These are phyloP conservation scores for Rhizoglyphus robini DNA, from an alignment of 1,140 invertebrate species.

Conservation along the genomic window DNA sequence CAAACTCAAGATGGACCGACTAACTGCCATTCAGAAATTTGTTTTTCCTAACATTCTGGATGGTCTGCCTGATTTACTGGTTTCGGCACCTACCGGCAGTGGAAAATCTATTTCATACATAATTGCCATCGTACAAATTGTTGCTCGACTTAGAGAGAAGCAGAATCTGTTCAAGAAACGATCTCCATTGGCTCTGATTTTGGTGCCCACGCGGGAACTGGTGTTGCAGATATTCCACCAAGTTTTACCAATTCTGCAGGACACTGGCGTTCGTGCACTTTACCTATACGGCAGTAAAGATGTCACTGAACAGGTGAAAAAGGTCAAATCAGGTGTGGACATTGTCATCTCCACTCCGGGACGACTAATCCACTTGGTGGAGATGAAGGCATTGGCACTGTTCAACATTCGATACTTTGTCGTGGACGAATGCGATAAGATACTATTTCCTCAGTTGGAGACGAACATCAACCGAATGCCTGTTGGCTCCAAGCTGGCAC, in stretches of 20 bases:
- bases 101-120: conserved; percentile 27
- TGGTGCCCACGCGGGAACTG: conserved; percentile 81
- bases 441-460: background rate
- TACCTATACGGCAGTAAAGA: conserved; percentile 3
- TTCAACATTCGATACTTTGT: background rate
- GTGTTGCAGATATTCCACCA: conserved; percentile 33
- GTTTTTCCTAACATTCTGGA: background rate
- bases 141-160: background rate
- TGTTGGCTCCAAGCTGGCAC: background rate
- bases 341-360: conserved; percentile 8
- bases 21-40: conserved; percentile 14
- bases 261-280: background rate
- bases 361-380: conserved; percentile 5
- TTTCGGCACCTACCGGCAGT: conserved; percentile 21
- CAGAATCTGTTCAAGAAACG: background rate
- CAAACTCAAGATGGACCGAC: background rate
- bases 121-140: conserved; percentile 7
- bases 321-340: background rate
- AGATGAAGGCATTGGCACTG: background rate
- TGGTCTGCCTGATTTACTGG: background rate
- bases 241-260: background rate
- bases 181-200: conserved; percentile 18
- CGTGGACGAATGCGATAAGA: conserved; percentile 9
- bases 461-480: background rate
- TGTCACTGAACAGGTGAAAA: background rate